These are phyloP conservation scores for Papilio dardanus DNA, from an alignment of 1,140 invertebrate species.

Conservation along the genomic window DNA sequence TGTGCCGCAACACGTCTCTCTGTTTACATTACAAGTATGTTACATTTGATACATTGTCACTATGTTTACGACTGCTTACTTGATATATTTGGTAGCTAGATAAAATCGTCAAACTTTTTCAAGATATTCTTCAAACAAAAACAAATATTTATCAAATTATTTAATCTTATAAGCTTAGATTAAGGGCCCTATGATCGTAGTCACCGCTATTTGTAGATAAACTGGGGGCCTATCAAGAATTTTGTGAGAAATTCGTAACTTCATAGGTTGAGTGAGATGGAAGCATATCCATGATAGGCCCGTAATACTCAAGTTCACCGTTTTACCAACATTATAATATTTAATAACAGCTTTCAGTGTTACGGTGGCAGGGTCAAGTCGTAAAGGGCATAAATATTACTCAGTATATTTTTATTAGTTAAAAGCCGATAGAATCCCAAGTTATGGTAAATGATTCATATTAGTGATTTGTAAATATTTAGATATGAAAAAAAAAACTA, in stretches of 20 bases:
- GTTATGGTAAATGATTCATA: not conserved
- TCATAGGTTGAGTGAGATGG: too few relatives aligned
- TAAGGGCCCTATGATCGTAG: not conserved
- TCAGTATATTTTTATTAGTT: not conserved
- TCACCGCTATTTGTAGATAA: not conserved
- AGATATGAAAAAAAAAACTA: not conserved
- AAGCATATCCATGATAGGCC: too few relatives aligned
- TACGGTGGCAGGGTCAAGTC: not conserved
- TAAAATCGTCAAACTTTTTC: too few relatives aligned
- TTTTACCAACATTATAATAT: not conserved
- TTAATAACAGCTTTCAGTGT: not conserved
- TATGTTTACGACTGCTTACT: not conserved
- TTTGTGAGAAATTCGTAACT: too few relatives aligned
- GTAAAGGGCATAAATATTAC: not conserved
- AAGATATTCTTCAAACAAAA: too few relatives aligned
- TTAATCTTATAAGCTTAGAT: too few relatives aligned
- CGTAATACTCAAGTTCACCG: not conserved
- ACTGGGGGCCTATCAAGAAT: too few relatives aligned
- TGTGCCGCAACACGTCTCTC: not conserved
- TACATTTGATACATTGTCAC: not conserved
- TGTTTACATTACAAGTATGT: not conserved
- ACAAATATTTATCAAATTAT: too few relatives aligned
- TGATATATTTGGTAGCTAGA: not conserved
- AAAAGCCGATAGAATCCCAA: not conserved
- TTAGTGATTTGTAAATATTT: conserved; percentile 2